Percentiles rank a stretch among this genome's conserved stretches.
Evolutionary conservation across 2,113 vertebrate species (phyloP).

Genomic region (Himantopus leucocephalus): DNA sequence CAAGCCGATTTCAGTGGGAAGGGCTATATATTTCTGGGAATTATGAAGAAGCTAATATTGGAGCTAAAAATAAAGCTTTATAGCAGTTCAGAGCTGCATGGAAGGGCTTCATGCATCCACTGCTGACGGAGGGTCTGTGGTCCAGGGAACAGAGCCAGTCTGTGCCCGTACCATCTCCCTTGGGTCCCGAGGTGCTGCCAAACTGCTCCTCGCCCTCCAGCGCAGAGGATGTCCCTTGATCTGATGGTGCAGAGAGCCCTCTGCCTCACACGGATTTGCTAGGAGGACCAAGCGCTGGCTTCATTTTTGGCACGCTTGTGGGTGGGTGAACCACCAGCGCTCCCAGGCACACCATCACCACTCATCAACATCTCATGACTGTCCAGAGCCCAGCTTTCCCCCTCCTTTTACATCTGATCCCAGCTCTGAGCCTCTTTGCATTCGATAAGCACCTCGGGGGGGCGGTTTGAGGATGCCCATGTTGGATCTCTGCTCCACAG

Average conservation of each 20-base stretch:
- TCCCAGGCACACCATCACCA: fast-evolving
- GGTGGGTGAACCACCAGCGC: neutral
- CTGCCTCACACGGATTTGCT: neutral
- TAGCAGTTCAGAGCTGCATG: neutral
- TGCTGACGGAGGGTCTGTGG: neutral
- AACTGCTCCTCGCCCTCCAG: neutral
- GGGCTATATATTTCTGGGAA: neutral
- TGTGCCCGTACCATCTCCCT: neutral
- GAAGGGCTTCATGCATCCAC: neutral
- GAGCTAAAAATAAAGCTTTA: neutral
- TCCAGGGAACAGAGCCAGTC: neutral
- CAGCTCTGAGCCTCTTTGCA: neutral
- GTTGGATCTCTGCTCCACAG: neutral
- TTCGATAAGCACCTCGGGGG: neutral
- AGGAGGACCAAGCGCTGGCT: neutral
- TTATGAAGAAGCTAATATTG: neutral
- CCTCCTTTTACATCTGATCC: neutral
- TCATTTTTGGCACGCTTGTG: fast-evolving
- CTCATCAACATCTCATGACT: neutral
- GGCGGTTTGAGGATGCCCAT: neutral
- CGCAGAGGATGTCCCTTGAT: neutral
- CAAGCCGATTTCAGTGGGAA: neutral
- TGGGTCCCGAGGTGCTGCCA: neutral
- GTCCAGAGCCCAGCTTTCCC: neutral
- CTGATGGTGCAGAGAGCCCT: neutral